Evolutionary conservation across 2,888 invertebrate genomes (phyloP).

Genomic region (Deroplatys truncata): DNA sequence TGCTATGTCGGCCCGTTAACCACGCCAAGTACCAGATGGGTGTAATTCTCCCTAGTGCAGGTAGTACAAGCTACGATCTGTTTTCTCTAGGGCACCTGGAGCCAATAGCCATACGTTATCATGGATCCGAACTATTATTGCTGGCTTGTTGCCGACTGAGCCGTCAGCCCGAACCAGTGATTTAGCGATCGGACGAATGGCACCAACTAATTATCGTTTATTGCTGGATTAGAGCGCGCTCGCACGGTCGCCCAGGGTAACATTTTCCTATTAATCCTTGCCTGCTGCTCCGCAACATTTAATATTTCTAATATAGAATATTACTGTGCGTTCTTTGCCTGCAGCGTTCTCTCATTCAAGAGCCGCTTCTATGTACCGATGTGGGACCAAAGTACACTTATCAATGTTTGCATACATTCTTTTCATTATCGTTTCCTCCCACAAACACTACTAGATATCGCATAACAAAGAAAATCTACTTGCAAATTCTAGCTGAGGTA

Average conservation of each 20-base stretch:
- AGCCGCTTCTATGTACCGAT: too few relatives aligned
- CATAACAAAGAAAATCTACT: too few relatives aligned
- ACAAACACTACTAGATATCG: too few relatives aligned
- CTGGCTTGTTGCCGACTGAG: not conserved
- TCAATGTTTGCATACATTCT: too few relatives aligned
- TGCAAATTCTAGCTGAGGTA: too few relatives aligned
- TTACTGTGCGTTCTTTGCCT: not conserved
- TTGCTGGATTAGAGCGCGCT: not conserved
- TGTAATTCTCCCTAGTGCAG: not conserved
- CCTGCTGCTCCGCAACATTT: not conserved
- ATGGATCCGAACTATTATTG: not conserved
- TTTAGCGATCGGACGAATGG: not conserved
- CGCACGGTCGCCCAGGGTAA: not conserved
- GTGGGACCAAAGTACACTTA: too few relatives aligned
- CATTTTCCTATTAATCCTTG: not conserved
- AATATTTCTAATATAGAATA: not conserved
- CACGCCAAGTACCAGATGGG: not conserved
- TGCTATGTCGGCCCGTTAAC: not conserved
- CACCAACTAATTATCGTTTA: not conserved
- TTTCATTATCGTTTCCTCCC: too few relatives aligned
- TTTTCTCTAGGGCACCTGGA: not conserved
- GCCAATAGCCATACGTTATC: not conserved
- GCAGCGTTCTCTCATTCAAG: not conserved
- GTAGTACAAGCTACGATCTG: not conserved
- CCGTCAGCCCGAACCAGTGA: not conserved